Evolutionary conservation across 2,797 vertebrate genomes (phyloP).

Genomic region (Silurus aristotelis): DNA sequence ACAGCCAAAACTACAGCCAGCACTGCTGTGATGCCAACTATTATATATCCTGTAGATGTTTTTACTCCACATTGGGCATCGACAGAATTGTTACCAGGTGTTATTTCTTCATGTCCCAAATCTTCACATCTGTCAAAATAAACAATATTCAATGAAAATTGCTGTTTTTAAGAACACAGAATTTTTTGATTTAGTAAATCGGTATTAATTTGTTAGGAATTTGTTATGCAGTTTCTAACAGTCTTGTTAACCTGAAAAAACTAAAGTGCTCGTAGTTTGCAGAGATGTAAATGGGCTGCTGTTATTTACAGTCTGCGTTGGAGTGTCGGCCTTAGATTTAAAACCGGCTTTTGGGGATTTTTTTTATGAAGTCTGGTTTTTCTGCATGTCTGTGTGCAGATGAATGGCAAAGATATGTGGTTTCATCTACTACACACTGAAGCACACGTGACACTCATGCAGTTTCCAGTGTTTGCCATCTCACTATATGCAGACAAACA

Average conservation of each 20-base stretch:
- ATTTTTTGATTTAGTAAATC: background rate
- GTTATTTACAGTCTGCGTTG: background rate
- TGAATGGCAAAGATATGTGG: too few relatives aligned
- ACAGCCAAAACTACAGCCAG: too few relatives aligned
- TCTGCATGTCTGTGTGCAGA: too few relatives aligned
- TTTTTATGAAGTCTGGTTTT: too few relatives aligned
- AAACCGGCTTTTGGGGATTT: too few relatives aligned
- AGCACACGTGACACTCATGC: too few relatives aligned
- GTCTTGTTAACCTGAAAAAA: background rate
- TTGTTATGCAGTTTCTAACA: background rate
- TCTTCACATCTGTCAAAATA: slow-evolving; percentile 60
- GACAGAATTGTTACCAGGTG: slow-evolving; percentile 47
- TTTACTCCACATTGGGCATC: slow-evolving; percentile 52
- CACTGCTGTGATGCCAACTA: background rate
- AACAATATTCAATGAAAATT: background rate
- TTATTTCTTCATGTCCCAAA: slow-evolving; percentile 22
- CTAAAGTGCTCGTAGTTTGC: too few relatives aligned
- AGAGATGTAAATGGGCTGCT: background rate
- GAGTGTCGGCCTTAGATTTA: too few relatives aligned
- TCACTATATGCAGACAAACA: too few relatives aligned
- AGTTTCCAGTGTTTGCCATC: too few relatives aligned
- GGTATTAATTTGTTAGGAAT: background rate
- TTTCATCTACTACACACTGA: too few relatives aligned
- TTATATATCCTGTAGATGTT: background rate
- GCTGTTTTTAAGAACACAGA: background rate